Evolutionary conservation across 2,113 vertebrate genomes (phyloP).

Genomic region (Mesitornis unicolor): DNA sequence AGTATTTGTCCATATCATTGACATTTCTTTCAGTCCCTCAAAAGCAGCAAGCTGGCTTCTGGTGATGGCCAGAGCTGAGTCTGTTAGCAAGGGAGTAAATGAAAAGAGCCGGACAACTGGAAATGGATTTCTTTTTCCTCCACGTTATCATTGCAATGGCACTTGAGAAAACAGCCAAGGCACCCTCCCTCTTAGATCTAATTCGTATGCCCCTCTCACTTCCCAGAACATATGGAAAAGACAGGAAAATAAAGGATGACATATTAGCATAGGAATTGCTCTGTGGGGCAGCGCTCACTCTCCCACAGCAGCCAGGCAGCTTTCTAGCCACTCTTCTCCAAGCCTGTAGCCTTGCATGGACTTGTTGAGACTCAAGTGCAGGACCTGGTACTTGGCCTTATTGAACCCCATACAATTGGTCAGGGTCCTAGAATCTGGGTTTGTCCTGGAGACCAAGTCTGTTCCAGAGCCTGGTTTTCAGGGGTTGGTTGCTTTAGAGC

Average conservation of each 20-base stretch:
- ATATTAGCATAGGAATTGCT: background rate
- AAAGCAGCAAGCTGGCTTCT: background rate
- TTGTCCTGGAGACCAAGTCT: no score
- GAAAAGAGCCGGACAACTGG: background rate
- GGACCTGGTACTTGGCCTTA: no score
- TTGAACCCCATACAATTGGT: no score
- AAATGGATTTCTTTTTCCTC: background rate
- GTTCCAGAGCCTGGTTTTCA: no score
- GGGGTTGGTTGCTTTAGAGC: no score
- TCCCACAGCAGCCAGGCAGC: background rate
- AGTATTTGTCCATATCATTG: background rate
- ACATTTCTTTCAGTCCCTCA: background rate
- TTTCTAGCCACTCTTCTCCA: no score
- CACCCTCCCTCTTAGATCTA: background rate
- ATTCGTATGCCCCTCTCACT: background rate
- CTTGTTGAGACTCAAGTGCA: no score
- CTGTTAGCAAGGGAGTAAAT: background rate
- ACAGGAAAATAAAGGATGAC: background rate
- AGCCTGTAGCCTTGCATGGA: no score
- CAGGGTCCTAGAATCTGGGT: no score
- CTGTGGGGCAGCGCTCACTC: accelerated
- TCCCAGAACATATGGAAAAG: background rate
- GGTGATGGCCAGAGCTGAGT: background rate
- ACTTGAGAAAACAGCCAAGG: background rate
- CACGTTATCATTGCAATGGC: background rate